Conservation (phyloP, 2,888 invertebrate species). For the Acrobasis repandana region DNA sequence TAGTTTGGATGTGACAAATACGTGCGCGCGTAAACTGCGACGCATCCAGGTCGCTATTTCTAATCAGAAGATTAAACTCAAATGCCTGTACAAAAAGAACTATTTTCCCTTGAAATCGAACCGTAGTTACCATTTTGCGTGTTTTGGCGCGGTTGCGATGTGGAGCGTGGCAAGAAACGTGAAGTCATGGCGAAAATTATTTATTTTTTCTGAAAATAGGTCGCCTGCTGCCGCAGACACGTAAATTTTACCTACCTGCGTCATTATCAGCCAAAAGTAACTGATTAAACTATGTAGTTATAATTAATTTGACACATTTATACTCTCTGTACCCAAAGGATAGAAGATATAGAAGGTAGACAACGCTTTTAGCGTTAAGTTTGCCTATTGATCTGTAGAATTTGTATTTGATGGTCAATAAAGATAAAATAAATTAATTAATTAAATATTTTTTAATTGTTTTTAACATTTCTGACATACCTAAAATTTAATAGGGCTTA, state of each 20-base stretch:
- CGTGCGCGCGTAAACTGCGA: constrained; percentile 5
- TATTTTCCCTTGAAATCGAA: background rate
- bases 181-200: constrained; percentile 19
- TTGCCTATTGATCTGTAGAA: too few relatives aligned
- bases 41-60: constrained; percentile 13
- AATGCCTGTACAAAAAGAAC: background rate
- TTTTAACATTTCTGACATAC: too few relatives aligned
- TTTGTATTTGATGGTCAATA: too few relatives aligned
- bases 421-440: too few relatives aligned
- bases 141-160: constrained; percentile 13
- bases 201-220: constrained; percentile 14
- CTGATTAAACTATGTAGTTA: too few relatives aligned
- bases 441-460: too few relatives aligned
- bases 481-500: too few relatives aligned
- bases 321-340: too few relatives aligned
- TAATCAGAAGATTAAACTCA: background rate
- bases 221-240: constrained; percentile 10
- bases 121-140: constrained; percentile 10
- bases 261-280: background rate
- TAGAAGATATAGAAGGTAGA: too few relatives aligned
- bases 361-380: too few relatives aligned
- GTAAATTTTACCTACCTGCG: constrained; percentile 16
- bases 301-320: too few relatives aligned
- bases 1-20: constrained; percentile 19
- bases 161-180: constrained; percentile 10